phyloP scores from a whole-genome alignment of 2,888 invertebrate species.

The Alloplasta piceator region DNA sequence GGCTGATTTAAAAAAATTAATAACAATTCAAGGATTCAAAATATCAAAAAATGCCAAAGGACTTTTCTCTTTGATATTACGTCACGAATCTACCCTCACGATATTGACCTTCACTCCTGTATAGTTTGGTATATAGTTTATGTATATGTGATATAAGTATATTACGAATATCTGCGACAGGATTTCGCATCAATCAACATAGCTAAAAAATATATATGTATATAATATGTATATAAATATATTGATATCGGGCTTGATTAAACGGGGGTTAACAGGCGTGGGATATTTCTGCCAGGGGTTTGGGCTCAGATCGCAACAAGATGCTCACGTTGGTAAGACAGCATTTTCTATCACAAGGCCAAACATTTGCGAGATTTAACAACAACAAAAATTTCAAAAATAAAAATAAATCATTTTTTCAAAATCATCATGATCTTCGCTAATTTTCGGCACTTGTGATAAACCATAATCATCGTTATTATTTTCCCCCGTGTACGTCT shows the following conservation, averaged over 20 bases:
- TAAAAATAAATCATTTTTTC: not conserved
- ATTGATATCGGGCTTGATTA: conserved; percentile 73
- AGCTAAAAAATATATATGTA: conserved; percentile 49
- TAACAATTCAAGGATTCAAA: no score
- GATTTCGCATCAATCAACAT: conserved; percentile 57
- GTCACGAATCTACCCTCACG: no score
- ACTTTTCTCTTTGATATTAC: no score
- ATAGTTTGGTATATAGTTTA: conserved; percentile 16
- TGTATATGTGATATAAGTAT: conserved; percentile 28
- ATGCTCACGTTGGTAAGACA: conserved; percentile 78
- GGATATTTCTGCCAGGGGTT: conserved; percentile 71
- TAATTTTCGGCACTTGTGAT: conserved; percentile 56
- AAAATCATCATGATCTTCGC: conserved; percentile 7
- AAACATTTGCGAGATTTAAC: conserved; percentile 60
- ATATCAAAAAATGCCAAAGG: no score
- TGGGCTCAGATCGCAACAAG: conserved; percentile 77
- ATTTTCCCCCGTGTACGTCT: conserved; percentile 75
- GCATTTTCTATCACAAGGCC: conserved; percentile 49
- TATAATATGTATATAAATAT: conserved; percentile 66
- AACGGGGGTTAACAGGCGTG: conserved; percentile 72
- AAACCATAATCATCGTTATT: conserved; percentile 46
- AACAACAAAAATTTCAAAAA: conserved; percentile 30
- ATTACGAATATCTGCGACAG: conserved; percentile 55
- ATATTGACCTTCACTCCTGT: conserved; percentile 29
- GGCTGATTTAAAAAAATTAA: no score